Evolutionary conservation across 2,797 vertebrate genomes (phyloP).

Genomic region (Oryzias dopingdopingensis): DNA sequence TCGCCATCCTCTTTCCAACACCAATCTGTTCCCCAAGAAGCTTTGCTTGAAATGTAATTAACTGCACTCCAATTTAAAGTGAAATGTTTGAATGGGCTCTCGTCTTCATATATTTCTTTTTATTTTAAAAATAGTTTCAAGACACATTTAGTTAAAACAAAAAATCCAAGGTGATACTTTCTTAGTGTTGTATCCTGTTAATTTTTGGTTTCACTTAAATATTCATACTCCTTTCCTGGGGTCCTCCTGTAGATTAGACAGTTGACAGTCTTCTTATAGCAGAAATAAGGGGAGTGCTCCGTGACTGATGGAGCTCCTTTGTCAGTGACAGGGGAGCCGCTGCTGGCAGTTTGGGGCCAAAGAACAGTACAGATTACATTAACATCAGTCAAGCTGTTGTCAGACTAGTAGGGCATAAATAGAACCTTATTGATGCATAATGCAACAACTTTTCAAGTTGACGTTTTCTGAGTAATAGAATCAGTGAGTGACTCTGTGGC

Average conservation of each 20-base stretch:
- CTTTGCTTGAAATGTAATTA: constrained; percentile 32
- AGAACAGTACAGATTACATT: constrained; percentile 76
- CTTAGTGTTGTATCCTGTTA: constrained; percentile 1
- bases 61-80: constrained; percentile 16
- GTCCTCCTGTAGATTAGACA: constrained; percentile 63
- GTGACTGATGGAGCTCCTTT: constrained; percentile 75
- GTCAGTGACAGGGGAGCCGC: constrained; percentile 70
- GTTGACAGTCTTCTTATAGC: constrained; percentile 70
- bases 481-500: constrained; percentile 47
- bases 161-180: background rate
- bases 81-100: background rate
- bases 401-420: constrained; percentile 70
- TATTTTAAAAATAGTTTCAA: background rate
- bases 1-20: constrained; percentile 27
- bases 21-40: constrained; percentile 35
- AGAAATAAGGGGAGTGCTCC: constrained; percentile 67
- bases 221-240: constrained; percentile 50
- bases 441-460: constrained; percentile 71
- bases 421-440: constrained; percentile 76
- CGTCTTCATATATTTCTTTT: background rate
- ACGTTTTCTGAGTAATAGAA: constrained; percentile 63
- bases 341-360: constrained; percentile 75
- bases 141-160: background rate
- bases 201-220: constrained; percentile 25
- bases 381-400: constrained; percentile 77